Conservation (phyloP, 2,797 vertebrate species). For the Fistularia commersonii region DNA sequence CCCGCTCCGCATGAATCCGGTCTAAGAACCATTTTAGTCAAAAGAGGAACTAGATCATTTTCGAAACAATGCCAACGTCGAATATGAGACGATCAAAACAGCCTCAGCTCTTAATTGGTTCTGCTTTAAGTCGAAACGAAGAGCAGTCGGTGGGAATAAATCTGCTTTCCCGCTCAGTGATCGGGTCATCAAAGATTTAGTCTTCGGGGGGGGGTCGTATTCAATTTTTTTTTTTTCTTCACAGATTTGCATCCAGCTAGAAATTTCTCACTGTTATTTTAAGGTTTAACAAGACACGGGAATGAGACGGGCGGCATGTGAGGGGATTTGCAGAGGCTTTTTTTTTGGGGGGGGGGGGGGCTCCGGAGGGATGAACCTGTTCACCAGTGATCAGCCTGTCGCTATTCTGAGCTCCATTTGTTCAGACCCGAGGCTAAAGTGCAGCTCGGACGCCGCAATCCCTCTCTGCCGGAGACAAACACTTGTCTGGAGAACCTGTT, state of each 20-base stretch:
- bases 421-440: constrained; percentile 33
- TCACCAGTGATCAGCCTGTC: constrained; percentile 27
- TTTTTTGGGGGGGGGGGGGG: too few species aligned
- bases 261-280: constrained; percentile 10
- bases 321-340: constrained; percentile 4
- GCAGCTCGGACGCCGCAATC: constrained; percentile 13
- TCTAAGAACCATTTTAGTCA: too few species aligned
- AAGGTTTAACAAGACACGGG: constrained; percentile 2
- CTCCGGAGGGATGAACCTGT: constrained; percentile 19
- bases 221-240: too few species aligned
- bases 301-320: constrained; percentile 12
- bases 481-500: constrained; percentile 29
- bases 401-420: constrained; percentile 59
- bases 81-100: constrained; percentile 19
- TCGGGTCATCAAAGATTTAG: constrained; percentile 1
- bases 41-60: too few species aligned
- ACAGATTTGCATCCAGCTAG: constrained; percentile 6
- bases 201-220: too few species aligned
- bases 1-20: constrained; percentile 35
- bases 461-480: constrained; percentile 2
- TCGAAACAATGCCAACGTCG: constrained; percentile 36
- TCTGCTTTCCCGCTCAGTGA: constrained; percentile 1
- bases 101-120: constrained; percentile 27
- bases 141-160: not conserved
- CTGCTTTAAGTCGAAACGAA: constrained; percentile 16